Conservation (phyloP, 2,888 invertebrate species). For the Andrena camellia region DNA sequence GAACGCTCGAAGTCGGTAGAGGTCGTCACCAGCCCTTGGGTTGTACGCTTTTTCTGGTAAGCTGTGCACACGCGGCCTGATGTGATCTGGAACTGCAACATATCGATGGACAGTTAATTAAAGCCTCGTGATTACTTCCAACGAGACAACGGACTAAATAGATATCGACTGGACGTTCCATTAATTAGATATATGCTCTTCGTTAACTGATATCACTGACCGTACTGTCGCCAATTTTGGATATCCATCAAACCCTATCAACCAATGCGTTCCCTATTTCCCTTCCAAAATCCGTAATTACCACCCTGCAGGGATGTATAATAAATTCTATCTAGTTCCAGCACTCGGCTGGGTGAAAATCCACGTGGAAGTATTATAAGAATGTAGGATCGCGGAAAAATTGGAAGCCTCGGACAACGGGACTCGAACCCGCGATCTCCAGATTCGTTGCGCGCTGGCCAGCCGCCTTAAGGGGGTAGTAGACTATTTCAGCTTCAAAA, state of each 20-base stretch:
- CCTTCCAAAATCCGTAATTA: no score
- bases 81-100: slow-evolving; percentile 92
- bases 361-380: not conserved
- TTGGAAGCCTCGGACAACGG: no score
- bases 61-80: slow-evolving; percentile 93
- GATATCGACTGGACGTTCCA: slow-evolving; percentile 15
- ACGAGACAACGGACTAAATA: slow-evolving; percentile 6
- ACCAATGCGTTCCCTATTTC: no score
- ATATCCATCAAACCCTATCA: not conserved
- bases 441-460: no score
- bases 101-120: slow-evolving; percentile 52
- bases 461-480: no score
- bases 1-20: slow-evolving; percentile 93
- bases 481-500: no score
- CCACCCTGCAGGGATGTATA: not conserved
- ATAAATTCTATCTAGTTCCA: not conserved
- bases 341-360: not conserved
- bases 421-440: no score
- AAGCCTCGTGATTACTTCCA: slow-evolving; percentile 20
- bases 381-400: no score
- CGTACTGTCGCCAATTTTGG: not conserved
- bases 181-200: slow-evolving; percentile 22
- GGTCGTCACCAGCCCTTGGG: slow-evolving; percentile 93
- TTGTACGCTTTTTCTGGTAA: slow-evolving; percentile 95
- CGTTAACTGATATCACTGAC: not conserved